A percentile compares a stretch with the other conserved stretches of the same genome.
These are phyloP conservation scores for Troilus luridus DNA, from an alignment of 2,888 invertebrate species.

Conservation along the genomic window DNA sequence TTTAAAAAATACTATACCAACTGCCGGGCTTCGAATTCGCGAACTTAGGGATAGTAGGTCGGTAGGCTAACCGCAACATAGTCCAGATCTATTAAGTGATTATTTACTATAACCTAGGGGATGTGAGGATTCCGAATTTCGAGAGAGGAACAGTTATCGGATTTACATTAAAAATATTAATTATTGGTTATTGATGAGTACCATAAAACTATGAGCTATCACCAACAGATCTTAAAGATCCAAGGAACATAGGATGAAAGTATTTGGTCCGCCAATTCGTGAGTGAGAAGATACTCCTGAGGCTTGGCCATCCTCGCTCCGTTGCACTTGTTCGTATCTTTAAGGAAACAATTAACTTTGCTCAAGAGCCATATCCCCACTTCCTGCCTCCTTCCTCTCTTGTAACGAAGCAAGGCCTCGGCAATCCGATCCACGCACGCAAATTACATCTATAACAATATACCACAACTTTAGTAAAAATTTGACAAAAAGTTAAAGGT, in stretches of 20 bases:
- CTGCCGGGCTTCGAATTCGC: too few relatives aligned
- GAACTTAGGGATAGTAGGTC: too few relatives aligned
- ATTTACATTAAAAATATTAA: background rate
- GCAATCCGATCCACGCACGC: slow-evolving; percentile 21
- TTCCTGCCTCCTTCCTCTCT: slow-evolving; percentile 5
- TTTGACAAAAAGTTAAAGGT: background rate
- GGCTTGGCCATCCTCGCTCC: slow-evolving; percentile 15
- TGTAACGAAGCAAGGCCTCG: slow-evolving; percentile 23
- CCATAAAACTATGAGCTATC: background rate
- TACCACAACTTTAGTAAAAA: background rate
- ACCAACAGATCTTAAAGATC: background rate
- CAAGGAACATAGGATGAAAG: background rate
- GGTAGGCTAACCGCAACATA: too few relatives aligned
- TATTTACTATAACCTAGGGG: too few relatives aligned
- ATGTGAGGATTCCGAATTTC: too few relatives aligned
- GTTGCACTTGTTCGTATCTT: slow-evolving; percentile 39
- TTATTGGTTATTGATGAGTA: background rate
- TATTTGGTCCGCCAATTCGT: background rate
- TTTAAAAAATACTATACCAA: too few relatives aligned
- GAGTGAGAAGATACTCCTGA: background rate
- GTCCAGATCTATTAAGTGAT: too few relatives aligned
- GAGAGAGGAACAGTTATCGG: too few relatives aligned
- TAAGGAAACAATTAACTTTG: slow-evolving; percentile 53
- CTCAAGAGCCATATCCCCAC: slow-evolving; percentile 49
- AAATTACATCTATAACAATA: background rate